Evolutionary conservation across 1,140 invertebrate species (phyloP).

Genomic region (Papilio helenus): DNA sequence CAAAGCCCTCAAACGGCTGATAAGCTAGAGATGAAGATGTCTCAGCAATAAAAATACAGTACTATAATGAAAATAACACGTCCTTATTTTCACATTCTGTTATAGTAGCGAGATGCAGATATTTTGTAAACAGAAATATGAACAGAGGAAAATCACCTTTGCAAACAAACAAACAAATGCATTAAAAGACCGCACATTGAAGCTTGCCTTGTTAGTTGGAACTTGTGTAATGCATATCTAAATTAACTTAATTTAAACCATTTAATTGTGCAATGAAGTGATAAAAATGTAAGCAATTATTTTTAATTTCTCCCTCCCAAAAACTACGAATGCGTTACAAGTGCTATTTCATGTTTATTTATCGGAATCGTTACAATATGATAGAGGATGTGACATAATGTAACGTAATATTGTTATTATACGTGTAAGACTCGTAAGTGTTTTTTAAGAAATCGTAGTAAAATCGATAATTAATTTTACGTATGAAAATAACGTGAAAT

Average conservation of each 20-base stretch:
- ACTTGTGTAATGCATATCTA: neutral
- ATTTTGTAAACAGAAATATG: constrained; percentile 15
- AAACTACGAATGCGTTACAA: no score
- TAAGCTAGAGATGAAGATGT: no score
- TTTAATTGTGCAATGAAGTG: neutral
- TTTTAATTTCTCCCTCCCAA: neutral
- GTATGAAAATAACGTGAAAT: no score
- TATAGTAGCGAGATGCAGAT: neutral
- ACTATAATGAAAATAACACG: no score
- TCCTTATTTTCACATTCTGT: neutral
- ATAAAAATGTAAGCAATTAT: neutral
- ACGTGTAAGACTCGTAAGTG: no score
- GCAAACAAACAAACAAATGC: neutral
- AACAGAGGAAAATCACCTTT: neutral
- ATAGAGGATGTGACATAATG: no score
- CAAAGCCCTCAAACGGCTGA: no score
- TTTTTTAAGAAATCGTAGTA: neutral
- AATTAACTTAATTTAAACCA: no score
- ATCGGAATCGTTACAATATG: neutral
- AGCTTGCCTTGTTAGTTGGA: neutral
- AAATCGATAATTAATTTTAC: no score
- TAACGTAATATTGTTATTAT: no score
- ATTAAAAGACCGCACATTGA: neutral
- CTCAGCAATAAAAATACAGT: no score
- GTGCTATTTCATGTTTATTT: neutral